Evolutionary conservation across 2,797 vertebrate species (phyloP).

Genomic region (Lateolabrax maculatus): DNA sequence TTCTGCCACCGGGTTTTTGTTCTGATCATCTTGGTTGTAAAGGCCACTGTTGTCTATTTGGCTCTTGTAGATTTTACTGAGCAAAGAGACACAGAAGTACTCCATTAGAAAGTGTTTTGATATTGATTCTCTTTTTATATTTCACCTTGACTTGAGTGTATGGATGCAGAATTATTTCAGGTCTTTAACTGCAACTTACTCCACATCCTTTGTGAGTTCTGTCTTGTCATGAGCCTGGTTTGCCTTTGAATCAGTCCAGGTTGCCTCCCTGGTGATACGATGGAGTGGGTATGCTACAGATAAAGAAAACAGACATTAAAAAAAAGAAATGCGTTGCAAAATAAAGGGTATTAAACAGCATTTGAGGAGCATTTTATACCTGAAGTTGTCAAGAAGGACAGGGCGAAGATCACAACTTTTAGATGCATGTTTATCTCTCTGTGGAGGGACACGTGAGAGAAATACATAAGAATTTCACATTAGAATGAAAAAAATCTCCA

Average conservation of each 20-base stretch:
- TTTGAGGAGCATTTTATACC: slow-evolving; percentile 69
- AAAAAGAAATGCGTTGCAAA: neutral
- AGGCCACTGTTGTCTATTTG: slow-evolving; percentile 78
- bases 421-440: slow-evolving; percentile 75
- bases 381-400: slow-evolving; percentile 73
- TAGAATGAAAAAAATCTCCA: slow-evolving; percentile 13
- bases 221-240: slow-evolving; percentile 82
- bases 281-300: slow-evolving; percentile 77
- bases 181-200: slow-evolving; percentile 75
- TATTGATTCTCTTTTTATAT: neutral
- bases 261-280: slow-evolving; percentile 63
- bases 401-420: slow-evolving; percentile 63
- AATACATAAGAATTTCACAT: slow-evolving; percentile 6
- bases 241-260: slow-evolving; percentile 62
- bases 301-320: slow-evolving; percentile 13
- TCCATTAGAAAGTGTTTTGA: neutral
- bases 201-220: slow-evolving; percentile 66
- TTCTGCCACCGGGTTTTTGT: slow-evolving; percentile 67
- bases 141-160: neutral
- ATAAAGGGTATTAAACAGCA: neutral
- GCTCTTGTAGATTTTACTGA: slow-evolving; percentile 82
- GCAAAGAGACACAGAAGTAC: slow-evolving; percentile 23
- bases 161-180: neutral
- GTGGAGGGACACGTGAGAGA: slow-evolving; percentile 50
- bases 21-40: slow-evolving; percentile 64